Base-by-base conservation (phyloP, 2,888 invertebrate genomes). In the Pachymerium ferrugineum region DNA sequence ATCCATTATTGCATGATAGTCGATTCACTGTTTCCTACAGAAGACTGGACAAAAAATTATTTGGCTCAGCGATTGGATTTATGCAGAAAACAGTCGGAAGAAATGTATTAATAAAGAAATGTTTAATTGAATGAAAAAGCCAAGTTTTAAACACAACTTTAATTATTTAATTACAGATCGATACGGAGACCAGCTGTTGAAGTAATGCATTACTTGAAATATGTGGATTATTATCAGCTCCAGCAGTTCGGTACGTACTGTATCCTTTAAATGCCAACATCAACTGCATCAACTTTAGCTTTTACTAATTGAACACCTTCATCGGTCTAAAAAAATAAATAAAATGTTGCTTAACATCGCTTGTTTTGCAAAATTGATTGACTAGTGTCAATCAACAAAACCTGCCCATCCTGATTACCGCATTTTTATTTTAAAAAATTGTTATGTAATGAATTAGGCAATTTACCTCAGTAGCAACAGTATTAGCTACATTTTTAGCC, bases 101-200 rank as follows among this genome's bases (percentile, higher is more conserved):
- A 68, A 30, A 30, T 25, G 68, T 30, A 68, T 54, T n/a, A n/a
- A 10, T 10, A 35, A 12, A 54, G 6, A 8, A 6, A n/a, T 6
- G 12, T n/a, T 6, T 67, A 22, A 28, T 4, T 68, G 10, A 28
- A 28, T 25, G 16, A 30, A 16, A 67, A 67, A 3, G 8, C 5
- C 8, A 3, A 6, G 12, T 67, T 25, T 16, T 12, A 67, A 6
- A 3, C 8, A 10, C 19, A 16, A 12, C 19, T 19, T 22, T 67
- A 12, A 67, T 16, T 68, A 25, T 28, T 25, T 22, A 68, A 25
- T 16, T 6, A 4, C 6, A 90, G 92, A 0, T 95, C 97, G 90
- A 86, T 97, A 3, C 86, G 97, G 30, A 86, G 89, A 76, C 95
- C 95, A n/a, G 90, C 92, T 0, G 76, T 97, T 14, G 93, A 96